Base-by-base conservation (phyloP, 2,888 invertebrate genomes). In the Epirrhoe tristata region DNA sequence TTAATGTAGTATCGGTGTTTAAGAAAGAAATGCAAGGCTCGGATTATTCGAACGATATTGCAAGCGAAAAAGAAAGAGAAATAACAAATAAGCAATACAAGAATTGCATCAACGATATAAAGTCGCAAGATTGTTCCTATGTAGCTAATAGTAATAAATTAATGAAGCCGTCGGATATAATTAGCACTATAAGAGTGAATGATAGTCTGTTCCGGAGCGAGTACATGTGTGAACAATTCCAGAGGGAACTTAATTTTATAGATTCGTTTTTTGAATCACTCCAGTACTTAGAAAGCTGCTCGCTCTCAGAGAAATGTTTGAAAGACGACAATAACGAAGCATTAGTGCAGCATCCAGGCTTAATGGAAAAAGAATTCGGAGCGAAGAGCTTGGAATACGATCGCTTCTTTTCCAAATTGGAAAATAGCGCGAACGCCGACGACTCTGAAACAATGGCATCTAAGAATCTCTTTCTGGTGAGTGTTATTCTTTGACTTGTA, bases 381-480 rank as follows among this genome's bases (percentile, higher is more conserved):
- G 74, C 77, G 5, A 87, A 84, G 63, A 83, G 79, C 74, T 79
- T 83, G 0, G 88, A 88, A 58, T 90, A 89, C 63, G 80, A 85
- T 57, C 82, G 82, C 61, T 85, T 90, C 74, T 77, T 91, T 70
- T 81, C 90, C 31, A 89, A 87, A 71, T 83, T 90, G 59, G 89
- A 90, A 80, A 86, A 88, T 83, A 87, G 82, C 75, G 75, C 81
- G 63, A 82, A 80, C 79, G 79, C 81, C 74, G 87, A 87, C 63
- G 87, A 90, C 76, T 79, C 81, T 31, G 87, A 91, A 86, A 92
- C 92, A 90, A 92, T 90, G 86, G 90, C 91, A 66, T 90, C 93
- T 69, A 90, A 91, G 85, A 92, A 90, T 86, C 91, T 93, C 88
- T 92, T 90, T 88, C 84, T 92, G 90, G 93, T 93, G 75, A 90